A percentile compares a stretch with the other conserved stretches of the same genome.
phyloP scores from a whole-genome alignment of 2,113 vertebrate genomes.

The Carettochelys insculpta region DNA sequence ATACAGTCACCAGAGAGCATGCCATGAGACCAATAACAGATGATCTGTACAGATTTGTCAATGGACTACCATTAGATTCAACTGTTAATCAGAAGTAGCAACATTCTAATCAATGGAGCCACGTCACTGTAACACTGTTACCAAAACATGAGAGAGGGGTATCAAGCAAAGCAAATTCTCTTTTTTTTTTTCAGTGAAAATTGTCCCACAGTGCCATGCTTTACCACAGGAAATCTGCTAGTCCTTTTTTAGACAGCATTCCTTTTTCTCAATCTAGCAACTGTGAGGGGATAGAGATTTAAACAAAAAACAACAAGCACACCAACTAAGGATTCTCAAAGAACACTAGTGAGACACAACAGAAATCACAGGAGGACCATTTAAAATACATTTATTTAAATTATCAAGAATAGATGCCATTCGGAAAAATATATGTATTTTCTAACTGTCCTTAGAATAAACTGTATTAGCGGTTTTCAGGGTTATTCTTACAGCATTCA shows the following conservation, averaged over 20 bases:
- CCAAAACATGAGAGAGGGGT: background rate
- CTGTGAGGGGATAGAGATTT: background rate
- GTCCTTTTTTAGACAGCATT: constrained; percentile 28
- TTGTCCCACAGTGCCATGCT: background rate
- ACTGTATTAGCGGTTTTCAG: background rate
- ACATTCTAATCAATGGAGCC: background rate
- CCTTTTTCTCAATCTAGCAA: constrained; percentile 17
- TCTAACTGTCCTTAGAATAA: background rate
- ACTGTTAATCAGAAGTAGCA: background rate
- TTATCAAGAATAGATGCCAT: background rate
- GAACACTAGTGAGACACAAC: background rate
- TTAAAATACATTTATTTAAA: background rate
- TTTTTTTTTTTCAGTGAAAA: background rate
- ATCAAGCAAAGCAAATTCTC: fast-evolving
- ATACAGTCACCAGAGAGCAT: too few relatives aligned
- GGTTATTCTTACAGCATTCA: background rate
- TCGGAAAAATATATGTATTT: background rate
- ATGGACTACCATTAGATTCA: too few relatives aligned
- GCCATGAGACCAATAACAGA: too few relatives aligned
- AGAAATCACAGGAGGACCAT: background rate
- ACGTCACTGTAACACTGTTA: background rate
- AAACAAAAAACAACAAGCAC: background rate
- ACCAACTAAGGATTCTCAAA: background rate
- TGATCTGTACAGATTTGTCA: too few relatives aligned
- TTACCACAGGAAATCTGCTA: background rate